These are phyloP conservation scores for Aspiorhynchus laticeps DNA, from an alignment of 2,113 vertebrate genomes.

Conservation along the genomic window DNA sequence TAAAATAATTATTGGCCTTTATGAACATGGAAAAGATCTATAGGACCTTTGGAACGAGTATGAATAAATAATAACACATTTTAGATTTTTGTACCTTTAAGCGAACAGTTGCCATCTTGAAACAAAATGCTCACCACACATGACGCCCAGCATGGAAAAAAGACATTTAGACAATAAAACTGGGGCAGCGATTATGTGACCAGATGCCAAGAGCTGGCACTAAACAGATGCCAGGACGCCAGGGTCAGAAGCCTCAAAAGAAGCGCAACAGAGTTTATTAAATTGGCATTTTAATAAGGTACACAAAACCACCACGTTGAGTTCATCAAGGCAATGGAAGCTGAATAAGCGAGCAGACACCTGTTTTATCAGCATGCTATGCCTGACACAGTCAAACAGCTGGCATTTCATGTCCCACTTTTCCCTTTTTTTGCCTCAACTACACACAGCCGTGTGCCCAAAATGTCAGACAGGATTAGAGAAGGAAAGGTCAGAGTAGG, in stretches of 20 bases:
- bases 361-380: constrained; percentile 19
- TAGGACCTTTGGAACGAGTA: too few relatives aligned
- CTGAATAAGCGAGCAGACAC: constrained; percentile 15
- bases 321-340: constrained; percentile 19
- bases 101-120: not conserved
- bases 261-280: not conserved
- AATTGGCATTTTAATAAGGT: constrained; percentile 19
- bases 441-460: constrained; percentile 46
- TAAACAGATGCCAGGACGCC: constrained; percentile 20
- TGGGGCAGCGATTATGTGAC: constrained; percentile 37
- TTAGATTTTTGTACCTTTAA: not conserved
- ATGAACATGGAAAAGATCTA: too few relatives aligned
- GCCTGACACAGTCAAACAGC: constrained; percentile 35
- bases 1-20: too few relatives aligned
- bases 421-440: constrained; percentile 42
- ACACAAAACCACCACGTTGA: not conserved
- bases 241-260: not conserved
- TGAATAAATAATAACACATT: not conserved
- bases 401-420: constrained; percentile 47
- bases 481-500: constrained; percentile 54
- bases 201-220: constrained; percentile 8
- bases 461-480: constrained; percentile 61
- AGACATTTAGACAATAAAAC: constrained; percentile 42
- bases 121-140: constrained; percentile 34
- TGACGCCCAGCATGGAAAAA: constrained; percentile 9